Evolutionary conservation across 2,888 invertebrate species (phyloP), one percentile per base, ranked within the genome.

Genomic region (Erynnis tages): DNA sequence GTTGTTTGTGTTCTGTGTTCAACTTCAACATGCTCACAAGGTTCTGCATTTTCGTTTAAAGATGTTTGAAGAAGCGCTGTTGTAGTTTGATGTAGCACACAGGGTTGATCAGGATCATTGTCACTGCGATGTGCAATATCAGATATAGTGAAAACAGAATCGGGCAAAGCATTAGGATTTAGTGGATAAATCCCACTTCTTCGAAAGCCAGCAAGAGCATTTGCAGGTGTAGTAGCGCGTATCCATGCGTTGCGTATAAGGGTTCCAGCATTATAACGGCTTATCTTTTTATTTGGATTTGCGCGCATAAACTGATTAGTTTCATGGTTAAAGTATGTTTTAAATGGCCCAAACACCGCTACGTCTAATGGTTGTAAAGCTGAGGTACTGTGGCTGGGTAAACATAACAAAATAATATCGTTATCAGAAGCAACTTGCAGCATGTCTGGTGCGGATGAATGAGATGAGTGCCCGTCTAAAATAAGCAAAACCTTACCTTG

Each of bases 381-480:
- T 16, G 54, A 58, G 38, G 55, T 58, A 45, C 57, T 63, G 21
- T 60, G 58, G 55, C 60, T 62, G 34, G 63, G 63, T 41, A 66
- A 58, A 55, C 58, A 65, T 13, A 65, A 43, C 34, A 68, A 17
- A 23, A 62, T 60, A 1, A 62, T 54, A 27, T 66, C 59, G 58
- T 69, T 63, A 13, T 62, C 54, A 17, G 13, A 4, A 29, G 69
- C 63, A 54, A 50, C 10, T 49, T 66, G 43, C 10, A 69, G 58
- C 60, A 68, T 53, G 11, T 61, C 43, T 5, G 50, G 54, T 27
- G 59, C 53, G 40, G 55, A 54, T 11, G 50, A 53, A 16, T 60
- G 68, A 2, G 63, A 61, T 30, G 59, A 53, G 46, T 69, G 65
- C 1, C 63, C 66, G 53, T 71, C 68, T 11, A 67, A 27, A 27